These are phyloP conservation scores for Melanotaenia duboulayi DNA, from an alignment of 2,113 vertebrate genomes.

Conservation along the genomic window DNA sequence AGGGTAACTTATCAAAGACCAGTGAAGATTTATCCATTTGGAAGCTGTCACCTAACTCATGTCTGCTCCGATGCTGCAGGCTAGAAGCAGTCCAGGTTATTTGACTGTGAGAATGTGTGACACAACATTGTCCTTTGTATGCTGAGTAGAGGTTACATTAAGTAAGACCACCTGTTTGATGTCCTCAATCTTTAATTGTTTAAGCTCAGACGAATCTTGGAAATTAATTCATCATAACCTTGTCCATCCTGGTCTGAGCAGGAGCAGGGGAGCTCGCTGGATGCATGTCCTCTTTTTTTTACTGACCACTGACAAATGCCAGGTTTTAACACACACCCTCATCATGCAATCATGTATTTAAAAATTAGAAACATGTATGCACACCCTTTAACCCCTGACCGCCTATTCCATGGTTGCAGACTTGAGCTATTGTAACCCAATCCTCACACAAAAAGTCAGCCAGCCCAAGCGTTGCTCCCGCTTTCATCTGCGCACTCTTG, in stretches of 20 bases:
- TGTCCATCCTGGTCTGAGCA: conserved; percentile 27
- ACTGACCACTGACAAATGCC: background rate
- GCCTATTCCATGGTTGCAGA: conserved; percentile 49
- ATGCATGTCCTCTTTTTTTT: conserved; percentile 1
- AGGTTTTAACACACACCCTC: conserved; percentile 1
- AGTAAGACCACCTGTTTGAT: conserved; percentile 53
- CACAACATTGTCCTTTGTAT: conserved; percentile 54
- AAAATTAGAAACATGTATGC: conserved; percentile 50
- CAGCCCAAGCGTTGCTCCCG: conserved; percentile 31
- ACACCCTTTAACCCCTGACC: conserved; percentile 44
- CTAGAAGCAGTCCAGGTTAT: conserved; percentile 10
- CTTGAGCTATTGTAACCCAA: conserved; percentile 63
- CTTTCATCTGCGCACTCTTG: conserved; percentile 30
- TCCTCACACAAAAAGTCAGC: conserved; percentile 47
- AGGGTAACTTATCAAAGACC: background rate
- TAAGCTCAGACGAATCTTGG: conserved; percentile 52
- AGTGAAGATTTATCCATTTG: background rate
- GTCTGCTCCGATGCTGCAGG: conserved; percentile 7
- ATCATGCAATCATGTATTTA: conserved; percentile 66
- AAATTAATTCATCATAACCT: conserved; percentile 57
- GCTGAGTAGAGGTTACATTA: conserved; percentile 47
- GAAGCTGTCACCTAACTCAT: background rate
- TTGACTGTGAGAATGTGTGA: conserved; percentile 23
- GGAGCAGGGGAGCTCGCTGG: background rate
- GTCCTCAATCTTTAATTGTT: conserved; percentile 55